Evolutionary conservation across 1,140 invertebrate species (phyloP).

Genomic region (Camponotus vicinus): DNA sequence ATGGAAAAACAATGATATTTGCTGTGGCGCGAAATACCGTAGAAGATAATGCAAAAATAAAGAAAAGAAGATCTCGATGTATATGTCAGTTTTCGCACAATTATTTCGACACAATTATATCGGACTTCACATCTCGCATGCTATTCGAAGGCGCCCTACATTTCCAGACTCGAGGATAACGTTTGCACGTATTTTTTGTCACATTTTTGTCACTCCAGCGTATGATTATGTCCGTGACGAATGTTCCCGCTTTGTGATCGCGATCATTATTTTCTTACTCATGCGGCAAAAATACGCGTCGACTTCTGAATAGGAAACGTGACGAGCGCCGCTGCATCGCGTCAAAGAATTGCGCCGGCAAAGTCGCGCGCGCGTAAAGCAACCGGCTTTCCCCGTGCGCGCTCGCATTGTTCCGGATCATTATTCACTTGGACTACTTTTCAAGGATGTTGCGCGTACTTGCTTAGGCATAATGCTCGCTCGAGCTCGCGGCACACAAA

Average conservation of each 20-base stretch:
- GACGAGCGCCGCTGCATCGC: constrained; percentile 41
- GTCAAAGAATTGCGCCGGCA: constrained; percentile 70
- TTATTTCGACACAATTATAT: background rate
- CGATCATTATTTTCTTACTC: constrained; percentile 34
- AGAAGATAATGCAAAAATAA: constrained; percentile 16
- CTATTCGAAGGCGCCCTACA: background rate
- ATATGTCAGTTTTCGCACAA: constrained; percentile 2
- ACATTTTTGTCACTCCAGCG: background rate
- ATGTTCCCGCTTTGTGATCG: constrained; percentile 41
- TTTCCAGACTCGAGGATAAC: background rate
- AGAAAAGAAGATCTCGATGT: background rate
- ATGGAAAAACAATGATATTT: constrained; percentile 24
- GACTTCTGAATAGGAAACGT: constrained; percentile 48
- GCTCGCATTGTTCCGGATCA: constrained; percentile 73
- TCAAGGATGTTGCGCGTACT: constrained; percentile 65
- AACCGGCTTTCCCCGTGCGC: background rate
- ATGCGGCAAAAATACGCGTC: constrained; percentile 4
- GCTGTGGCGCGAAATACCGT: background rate
- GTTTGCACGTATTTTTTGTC: background rate
- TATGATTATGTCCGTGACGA: constrained; percentile 35
- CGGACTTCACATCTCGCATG: background rate
- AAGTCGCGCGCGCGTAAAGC: constrained; percentile 43
- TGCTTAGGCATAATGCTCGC: constrained; percentile 53
- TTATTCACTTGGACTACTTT: constrained; percentile 79
- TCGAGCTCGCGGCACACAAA: constrained; percentile 52